phyloP scores from a whole-genome alignment of 2,888 invertebrate genomes.

The Dioctria rufipes region DNA sequence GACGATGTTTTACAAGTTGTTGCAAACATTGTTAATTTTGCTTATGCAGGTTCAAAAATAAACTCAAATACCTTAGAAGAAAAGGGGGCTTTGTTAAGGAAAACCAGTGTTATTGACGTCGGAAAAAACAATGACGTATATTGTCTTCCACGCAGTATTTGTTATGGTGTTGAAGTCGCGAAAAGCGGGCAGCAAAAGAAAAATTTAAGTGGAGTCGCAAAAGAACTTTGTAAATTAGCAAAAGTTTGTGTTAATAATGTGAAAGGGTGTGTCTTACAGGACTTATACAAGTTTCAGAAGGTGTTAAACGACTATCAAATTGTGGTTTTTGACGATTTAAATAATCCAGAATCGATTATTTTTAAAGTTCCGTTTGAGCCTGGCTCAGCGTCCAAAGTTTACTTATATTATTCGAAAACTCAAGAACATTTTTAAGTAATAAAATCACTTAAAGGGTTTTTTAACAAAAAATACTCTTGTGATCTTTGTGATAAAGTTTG shows the following conservation, averaged over 20 bases:
- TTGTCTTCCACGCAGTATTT: neutral
- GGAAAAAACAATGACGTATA: neutral
- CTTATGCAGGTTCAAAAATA: neutral
- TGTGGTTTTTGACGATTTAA: conserved; percentile 34
- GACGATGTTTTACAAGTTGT: neutral
- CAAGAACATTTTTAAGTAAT: conserved; percentile 43
- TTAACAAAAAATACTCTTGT: conserved; percentile 36
- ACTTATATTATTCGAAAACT: conserved; percentile 29
- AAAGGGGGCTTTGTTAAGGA: neutral
- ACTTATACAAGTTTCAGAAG: conserved; percentile 47
- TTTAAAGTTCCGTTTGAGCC: conserved; percentile 18
- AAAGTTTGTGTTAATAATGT: conserved; percentile 3
- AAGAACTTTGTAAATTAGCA: conserved; percentile 17
- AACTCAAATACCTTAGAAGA: neutral
- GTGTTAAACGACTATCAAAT: conserved; percentile 44
- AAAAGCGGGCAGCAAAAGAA: neutral
- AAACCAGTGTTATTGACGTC: neutral
- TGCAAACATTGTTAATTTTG: neutral
- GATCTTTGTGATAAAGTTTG: conserved; percentile 24
- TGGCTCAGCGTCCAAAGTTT: neutral
- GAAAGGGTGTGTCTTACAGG: conserved; percentile 37
- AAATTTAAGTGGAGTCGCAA: neutral
- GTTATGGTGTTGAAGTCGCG: conserved; percentile 9
- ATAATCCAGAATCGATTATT: conserved; percentile 21
- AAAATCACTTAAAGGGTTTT: conserved; percentile 31